phyloP scores from a whole-genome alignment of 2,888 invertebrate species.

The Drosophila affinis region DNA sequence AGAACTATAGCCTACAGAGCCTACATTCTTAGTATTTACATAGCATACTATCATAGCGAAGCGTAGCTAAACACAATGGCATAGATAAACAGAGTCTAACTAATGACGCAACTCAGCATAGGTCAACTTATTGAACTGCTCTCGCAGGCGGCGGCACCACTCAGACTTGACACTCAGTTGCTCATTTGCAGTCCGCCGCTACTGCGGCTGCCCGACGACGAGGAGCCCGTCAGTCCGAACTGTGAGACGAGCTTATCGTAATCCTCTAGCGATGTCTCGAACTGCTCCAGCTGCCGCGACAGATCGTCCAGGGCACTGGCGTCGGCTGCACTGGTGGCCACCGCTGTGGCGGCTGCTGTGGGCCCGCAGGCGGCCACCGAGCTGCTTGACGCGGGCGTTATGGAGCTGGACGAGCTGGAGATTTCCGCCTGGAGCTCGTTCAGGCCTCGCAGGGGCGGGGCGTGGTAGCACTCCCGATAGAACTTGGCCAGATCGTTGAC shows the following conservation, averaged over 20 bases:
- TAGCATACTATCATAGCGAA: slow-evolving; percentile 47
- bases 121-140: neutral
- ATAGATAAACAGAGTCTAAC: slow-evolving; percentile 36
- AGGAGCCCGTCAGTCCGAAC: slow-evolving; percentile 76
- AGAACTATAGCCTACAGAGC: slow-evolving; percentile 41
- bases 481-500: slow-evolving; percentile 84
- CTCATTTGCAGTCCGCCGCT: slow-evolving; percentile 81
- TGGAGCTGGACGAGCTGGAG: slow-evolving; percentile 20
- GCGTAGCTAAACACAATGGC: slow-evolving; percentile 36
- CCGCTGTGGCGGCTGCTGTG: slow-evolving; percentile 37
- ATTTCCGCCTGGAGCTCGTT: slow-evolving; percentile 68
- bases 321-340: slow-evolving; percentile 47
- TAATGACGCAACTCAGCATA: slow-evolving; percentile 17
- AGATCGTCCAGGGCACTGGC: slow-evolving; percentile 80
- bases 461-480: slow-evolving; percentile 84
- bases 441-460: slow-evolving; percentile 81
- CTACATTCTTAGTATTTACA: slow-evolving; percentile 34
- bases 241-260: slow-evolving; percentile 84
- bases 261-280: slow-evolving; percentile 83
- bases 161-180: slow-evolving; percentile 56
- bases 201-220: slow-evolving; percentile 81
- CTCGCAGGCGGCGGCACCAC: neutral
- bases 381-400: slow-evolving; percentile 30
- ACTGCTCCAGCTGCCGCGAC: slow-evolving; percentile 83
- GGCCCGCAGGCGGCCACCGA: slow-evolving; percentile 48